Percentiles rank a stretch among this genome's conserved stretches.
Evolutionary conservation across 1,140 invertebrate species (phyloP).

Genomic region (Sycophaga agraensis): DNA sequence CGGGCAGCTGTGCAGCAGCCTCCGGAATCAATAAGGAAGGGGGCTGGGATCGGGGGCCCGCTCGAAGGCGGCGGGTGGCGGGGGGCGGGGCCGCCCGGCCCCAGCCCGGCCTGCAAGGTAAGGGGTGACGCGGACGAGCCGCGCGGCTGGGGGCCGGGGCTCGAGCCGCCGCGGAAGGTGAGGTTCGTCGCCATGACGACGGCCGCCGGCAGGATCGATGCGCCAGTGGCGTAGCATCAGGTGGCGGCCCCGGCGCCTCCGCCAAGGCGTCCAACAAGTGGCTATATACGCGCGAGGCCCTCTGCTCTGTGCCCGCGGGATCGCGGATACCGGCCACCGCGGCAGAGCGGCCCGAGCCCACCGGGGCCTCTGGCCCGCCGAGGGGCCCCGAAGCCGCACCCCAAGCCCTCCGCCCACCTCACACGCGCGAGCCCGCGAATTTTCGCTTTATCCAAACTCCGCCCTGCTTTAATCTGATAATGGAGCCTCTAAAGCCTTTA

Average conservation of each 20-base stretch:
- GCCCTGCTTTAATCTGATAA: no score
- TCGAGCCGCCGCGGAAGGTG: conserved; percentile 35
- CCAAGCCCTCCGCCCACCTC: no score
- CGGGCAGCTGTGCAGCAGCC: neutral
- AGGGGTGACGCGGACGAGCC: neutral
- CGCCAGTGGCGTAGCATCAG: conserved; percentile 56
- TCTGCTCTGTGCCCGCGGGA: no score
- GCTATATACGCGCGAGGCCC: conserved; percentile 32
- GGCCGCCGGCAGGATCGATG: conserved; percentile 49
- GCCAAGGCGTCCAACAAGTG: conserved; percentile 53
- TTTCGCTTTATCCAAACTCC: no score
- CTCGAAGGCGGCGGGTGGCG: neutral
- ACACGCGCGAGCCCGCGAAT: no score
- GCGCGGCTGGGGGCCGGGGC: conserved; percentile 11
- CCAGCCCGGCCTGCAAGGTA: neutral
- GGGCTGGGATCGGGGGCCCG: neutral
- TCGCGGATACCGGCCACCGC: no score
- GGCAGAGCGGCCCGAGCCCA: no score
- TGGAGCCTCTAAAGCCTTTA: no score
- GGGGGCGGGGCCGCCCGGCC: neutral
- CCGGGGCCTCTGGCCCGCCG: no score
- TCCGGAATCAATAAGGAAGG: neutral
- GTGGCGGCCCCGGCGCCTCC: conserved; percentile 40
- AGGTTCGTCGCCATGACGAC: conserved; percentile 50
- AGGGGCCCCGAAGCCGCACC: no score